These are phyloP conservation scores for Varanus komodoensis DNA, from an alignment of 2,113 vertebrate species.

Conservation along the genomic window DNA sequence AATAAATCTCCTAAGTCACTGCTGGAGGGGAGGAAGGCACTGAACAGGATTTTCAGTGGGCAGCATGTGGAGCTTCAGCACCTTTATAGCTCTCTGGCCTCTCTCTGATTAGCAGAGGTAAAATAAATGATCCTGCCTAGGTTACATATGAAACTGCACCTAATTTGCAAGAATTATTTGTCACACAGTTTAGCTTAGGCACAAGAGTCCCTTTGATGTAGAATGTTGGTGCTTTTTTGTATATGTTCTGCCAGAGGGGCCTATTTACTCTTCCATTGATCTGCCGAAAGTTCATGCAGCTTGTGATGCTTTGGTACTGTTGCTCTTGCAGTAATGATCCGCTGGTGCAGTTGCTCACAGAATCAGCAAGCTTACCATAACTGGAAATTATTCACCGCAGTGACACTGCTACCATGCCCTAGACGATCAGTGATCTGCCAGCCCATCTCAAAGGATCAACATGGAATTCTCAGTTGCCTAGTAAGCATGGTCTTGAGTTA, in stretches of 20 bases:
- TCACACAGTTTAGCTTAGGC: background rate
- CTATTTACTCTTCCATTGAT: background rate
- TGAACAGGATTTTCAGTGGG: background rate
- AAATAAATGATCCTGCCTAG: background rate
- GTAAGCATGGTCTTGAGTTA: background rate
- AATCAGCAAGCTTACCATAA: slow-evolving; percentile 7
- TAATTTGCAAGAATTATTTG: slow-evolving; percentile 12
- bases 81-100: background rate
- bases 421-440: background rate
- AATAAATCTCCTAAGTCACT: too few relatives aligned
- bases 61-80: background rate
- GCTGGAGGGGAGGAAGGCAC: too few relatives aligned
- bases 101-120: background rate
- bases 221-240: background rate
- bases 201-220: background rate
- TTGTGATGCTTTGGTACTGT: background rate
- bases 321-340: background rate
- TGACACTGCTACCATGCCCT: background rate
- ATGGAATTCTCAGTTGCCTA: background rate
- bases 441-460: background rate
- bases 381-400: slow-evolving; percentile 16
- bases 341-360: background rate
- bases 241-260: background rate
- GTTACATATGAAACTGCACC: background rate
- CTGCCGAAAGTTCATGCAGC: background rate